A percentile compares a stretch with the other conserved stretches of the same genome.
phyloP scores from a whole-genome alignment of 1,140 invertebrate species.

The Hirudo medicinalis region DNA sequence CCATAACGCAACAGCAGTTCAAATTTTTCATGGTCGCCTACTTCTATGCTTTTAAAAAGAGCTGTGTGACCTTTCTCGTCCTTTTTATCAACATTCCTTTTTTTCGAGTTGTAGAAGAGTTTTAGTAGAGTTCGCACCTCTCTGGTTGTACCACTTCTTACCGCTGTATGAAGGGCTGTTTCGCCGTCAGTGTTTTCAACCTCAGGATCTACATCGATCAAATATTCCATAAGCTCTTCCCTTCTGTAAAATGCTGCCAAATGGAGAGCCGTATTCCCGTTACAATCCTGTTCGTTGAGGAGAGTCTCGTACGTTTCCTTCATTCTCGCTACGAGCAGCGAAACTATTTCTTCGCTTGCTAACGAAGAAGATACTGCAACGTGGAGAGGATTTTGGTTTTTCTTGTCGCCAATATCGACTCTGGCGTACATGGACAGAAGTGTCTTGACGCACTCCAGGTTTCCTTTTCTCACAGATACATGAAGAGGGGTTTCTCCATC shows the following conservation, averaged over 20 bases:
- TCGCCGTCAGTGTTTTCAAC: constrained; percentile 30
- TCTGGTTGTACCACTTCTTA: constrained; percentile 26
- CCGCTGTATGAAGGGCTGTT: constrained; percentile 31
- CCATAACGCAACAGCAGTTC: neutral
- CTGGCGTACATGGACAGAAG: constrained; percentile 31
- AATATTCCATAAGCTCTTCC: constrained; percentile 32
- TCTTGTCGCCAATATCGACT: constrained; percentile 23
- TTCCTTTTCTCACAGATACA: constrained; percentile 35
- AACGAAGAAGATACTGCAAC: neutral
- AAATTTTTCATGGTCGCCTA: neutral
- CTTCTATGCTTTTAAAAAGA: neutral
- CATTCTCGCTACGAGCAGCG: neutral
- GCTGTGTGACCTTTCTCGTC: neutral
- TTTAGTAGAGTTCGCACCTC: constrained; percentile 27
- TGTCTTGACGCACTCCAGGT: constrained; percentile 28
- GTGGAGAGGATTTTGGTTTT: constrained; percentile 10
- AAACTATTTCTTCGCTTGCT: neutral
- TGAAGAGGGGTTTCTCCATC: constrained; percentile 36
- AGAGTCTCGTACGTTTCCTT: constrained; percentile 18
- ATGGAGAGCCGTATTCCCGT: constrained; percentile 33
- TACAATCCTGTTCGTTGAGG: constrained; percentile 30
- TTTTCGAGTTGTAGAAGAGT: constrained; percentile 1
- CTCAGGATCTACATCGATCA: constrained; percentile 20
- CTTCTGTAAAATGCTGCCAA: constrained; percentile 30
- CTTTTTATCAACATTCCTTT: neutral